Evolutionary conservation across 1,140 invertebrate species (phyloP).

Genomic region (Coelopa frigida): DNA sequence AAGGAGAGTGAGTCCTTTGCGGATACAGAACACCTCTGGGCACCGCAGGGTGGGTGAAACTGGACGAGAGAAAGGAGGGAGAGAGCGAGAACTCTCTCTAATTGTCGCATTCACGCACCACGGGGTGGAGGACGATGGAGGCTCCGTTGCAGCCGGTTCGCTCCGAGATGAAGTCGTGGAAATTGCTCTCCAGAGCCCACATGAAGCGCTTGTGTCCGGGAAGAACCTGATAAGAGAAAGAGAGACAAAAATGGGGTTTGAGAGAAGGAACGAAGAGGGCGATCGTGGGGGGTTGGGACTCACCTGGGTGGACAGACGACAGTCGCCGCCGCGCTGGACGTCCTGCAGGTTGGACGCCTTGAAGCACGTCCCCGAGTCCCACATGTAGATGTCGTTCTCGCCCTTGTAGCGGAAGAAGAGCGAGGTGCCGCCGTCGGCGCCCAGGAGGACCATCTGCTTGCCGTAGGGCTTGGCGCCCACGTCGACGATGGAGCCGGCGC

Average conservation of each 20-base stretch:
- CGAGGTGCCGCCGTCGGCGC: conserved; percentile 52
- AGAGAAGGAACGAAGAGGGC: neutral
- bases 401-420: conserved; percentile 55
- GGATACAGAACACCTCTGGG: too few relatives aligned
- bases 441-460: conserved; percentile 51
- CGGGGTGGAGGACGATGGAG: conserved; percentile 49
- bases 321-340: conserved; percentile 53
- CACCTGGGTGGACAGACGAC: conserved; percentile 51
- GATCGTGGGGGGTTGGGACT: neutral
- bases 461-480: conserved; percentile 50
- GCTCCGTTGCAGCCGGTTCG: conserved; percentile 52
- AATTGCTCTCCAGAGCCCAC: conserved; percentile 59
- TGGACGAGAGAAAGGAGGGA: too few relatives aligned
- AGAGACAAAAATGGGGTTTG: neutral
- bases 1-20: too few relatives aligned
- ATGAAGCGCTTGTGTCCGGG: conserved; percentile 52
- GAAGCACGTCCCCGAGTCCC: conserved; percentile 53
- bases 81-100: too few relatives aligned
- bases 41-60: too few relatives aligned
- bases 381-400: conserved; percentile 54
- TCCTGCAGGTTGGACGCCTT: conserved; percentile 50
- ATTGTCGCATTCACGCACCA: conserved; percentile 44
- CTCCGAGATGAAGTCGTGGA: conserved; percentile 55
- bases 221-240: conserved; percentile 39
- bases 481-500: conserved; percentile 49